Evolutionary conservation across 1,140 invertebrate genomes (phyloP).

Genomic region (Trichogramma pretiosum): DNA sequence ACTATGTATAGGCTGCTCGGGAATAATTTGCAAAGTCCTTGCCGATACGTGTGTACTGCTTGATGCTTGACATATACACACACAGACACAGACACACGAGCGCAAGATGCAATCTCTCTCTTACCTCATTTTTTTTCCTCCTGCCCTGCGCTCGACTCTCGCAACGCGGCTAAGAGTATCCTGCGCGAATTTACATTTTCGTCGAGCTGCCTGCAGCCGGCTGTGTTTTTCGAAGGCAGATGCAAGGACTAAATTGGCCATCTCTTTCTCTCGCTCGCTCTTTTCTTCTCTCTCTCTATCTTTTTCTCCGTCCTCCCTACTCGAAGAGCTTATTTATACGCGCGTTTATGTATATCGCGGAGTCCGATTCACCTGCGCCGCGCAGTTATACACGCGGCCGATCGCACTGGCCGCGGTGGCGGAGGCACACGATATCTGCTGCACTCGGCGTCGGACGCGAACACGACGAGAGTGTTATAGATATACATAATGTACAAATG

Average conservation of each 20-base stretch:
- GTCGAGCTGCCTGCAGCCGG: constrained; percentile 13
- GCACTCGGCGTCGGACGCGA: too few species aligned
- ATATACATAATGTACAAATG: too few species aligned
- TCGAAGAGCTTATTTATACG: too few species aligned
- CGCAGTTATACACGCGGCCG: not conserved
- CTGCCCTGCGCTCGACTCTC: not conserved
- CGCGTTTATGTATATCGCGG: too few species aligned
- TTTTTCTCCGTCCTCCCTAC: too few species aligned
- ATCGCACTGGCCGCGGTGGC: not conserved
- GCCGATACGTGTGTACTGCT: too few species aligned
- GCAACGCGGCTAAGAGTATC: too few species aligned
- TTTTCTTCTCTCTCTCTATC: not conserved
- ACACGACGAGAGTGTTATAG: too few species aligned
- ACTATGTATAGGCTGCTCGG: too few species aligned
- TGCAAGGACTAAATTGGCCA: constrained; percentile 12
- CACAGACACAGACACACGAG: not conserved
- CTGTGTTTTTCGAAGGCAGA: constrained; percentile 12
- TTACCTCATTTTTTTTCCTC: constrained; percentile 9
- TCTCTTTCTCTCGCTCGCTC: not conserved
- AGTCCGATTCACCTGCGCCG: constrained; percentile 4
- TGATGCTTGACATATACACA: too few species aligned
- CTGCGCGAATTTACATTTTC: constrained; percentile 17
- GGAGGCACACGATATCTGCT: too few species aligned
- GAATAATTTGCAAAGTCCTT: too few species aligned
- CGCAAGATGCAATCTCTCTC: constrained; percentile 16